phyloP scores from a whole-genome alignment of 2,113 vertebrate species.

The Cololabis saira region DNA sequence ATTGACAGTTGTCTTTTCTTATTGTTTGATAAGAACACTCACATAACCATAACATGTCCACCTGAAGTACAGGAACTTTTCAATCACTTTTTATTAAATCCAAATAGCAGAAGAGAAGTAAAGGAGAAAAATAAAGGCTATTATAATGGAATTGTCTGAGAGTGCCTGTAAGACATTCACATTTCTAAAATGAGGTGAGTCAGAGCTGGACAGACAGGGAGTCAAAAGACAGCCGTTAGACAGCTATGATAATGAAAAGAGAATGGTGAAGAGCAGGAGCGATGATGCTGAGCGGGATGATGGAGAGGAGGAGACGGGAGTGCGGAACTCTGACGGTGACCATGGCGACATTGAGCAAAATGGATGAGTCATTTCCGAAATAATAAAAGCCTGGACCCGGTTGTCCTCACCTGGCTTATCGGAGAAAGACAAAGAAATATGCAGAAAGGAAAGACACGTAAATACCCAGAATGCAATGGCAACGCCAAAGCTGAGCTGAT shows the following conservation, averaged over 20 bases:
- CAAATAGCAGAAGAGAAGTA: not conserved
- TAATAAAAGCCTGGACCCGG: conserved; percentile 29
- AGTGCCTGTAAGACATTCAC: not conserved
- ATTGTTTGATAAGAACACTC: not conserved
- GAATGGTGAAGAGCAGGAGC: not conserved
- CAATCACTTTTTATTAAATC: not conserved
- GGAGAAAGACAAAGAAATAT: not conserved
- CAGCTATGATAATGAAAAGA: not conserved
- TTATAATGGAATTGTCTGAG: not conserved
- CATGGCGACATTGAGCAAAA: conserved; percentile 30
- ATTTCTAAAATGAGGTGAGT: too few relatives aligned
- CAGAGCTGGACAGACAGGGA: not conserved
- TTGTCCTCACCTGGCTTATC: conserved; percentile 29
- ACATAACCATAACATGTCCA: not conserved
- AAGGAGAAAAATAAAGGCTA: not conserved
- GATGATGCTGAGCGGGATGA: not conserved
- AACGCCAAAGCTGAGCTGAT: not conserved
- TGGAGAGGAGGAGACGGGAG: not conserved
- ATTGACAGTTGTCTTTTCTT: too few relatives aligned
- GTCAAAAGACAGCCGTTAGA: not conserved
- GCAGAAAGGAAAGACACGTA: not conserved
- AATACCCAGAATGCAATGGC: conserved; percentile 3
- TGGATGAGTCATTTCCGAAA: conserved; percentile 43
- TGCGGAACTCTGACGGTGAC: conserved; percentile 24
- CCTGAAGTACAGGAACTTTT: not conserved